phyloP scores from a whole-genome alignment of 2,113 vertebrate species.

The Equus przewalskii region DNA sequence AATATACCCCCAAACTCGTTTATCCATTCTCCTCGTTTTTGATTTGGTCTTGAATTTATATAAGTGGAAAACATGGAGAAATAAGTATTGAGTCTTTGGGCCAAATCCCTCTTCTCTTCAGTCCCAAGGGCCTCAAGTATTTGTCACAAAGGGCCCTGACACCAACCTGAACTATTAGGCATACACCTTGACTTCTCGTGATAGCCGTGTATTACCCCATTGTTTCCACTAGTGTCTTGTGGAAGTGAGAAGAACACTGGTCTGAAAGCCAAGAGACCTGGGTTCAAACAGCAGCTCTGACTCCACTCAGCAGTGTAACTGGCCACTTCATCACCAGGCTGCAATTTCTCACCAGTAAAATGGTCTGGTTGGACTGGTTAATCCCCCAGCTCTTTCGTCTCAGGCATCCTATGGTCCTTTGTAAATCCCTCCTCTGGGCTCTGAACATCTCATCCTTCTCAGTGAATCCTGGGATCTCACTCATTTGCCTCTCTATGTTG shows the following conservation, averaged over 20 bases:
- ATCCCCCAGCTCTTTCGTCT: neutral
- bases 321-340: neutral
- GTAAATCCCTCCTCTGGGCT: neutral
- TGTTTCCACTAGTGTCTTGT: neutral
- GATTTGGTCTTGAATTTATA: slow-evolving; percentile 7
- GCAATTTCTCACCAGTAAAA: neutral
- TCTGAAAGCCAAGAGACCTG: neutral
- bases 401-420: neutral
- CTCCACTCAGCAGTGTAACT: neutral
- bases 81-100: neutral
- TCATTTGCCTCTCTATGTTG: neutral
- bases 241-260: neutral
- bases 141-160: neutral
- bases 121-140: neutral
- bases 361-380: neutral
- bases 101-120: neutral
- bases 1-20: slow-evolving; percentile 39
- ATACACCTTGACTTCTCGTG: neutral
- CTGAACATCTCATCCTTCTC: neutral
- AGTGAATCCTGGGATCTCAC: neutral
- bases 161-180: neutral
- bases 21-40: slow-evolving; percentile 20
- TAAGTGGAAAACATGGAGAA: neutral
- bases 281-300: neutral
- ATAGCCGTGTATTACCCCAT: neutral